Evolutionary conservation across 2,888 invertebrate genomes (phyloP).

Genomic region (Zygogramma bicolorata): DNA sequence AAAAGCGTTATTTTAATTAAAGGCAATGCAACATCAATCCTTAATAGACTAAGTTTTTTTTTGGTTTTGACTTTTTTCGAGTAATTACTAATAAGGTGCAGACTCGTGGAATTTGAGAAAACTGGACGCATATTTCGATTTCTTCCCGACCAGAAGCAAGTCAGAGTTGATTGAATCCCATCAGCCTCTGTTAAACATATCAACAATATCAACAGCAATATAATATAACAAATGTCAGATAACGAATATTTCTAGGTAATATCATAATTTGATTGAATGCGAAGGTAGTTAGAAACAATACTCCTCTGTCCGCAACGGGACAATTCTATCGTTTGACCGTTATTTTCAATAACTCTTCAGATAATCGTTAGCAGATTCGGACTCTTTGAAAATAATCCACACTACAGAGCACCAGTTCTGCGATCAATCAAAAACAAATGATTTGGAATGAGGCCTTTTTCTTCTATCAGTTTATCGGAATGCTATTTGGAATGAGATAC

Average conservation of each 20-base stretch:
- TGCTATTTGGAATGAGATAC: constrained; percentile 60
- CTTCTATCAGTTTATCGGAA: constrained; percentile 46
- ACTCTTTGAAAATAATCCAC: constrained; percentile 43
- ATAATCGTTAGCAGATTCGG: neutral
- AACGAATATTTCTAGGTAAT: constrained; percentile 56
- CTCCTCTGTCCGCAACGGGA: neutral
- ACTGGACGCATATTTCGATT: neutral
- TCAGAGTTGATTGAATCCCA: constrained; percentile 50
- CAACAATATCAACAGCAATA: constrained; percentile 65
- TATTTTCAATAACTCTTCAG: neutral
- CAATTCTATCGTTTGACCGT: neutral
- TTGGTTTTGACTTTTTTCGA: constrained; percentile 44
- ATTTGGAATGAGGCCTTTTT: constrained; percentile 53
- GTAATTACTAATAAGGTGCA: constrained; percentile 49
- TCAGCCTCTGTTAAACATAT: constrained; percentile 57
- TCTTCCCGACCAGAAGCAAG: constrained; percentile 37
- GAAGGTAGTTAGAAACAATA: constrained; percentile 17
- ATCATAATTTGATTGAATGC: constrained; percentile 53
- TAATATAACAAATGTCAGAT: constrained; percentile 65
- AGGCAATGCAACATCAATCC: constrained; percentile 57
- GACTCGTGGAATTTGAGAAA: constrained; percentile 21
- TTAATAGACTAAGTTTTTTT: constrained; percentile 50
- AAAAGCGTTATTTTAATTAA: constrained; percentile 55
- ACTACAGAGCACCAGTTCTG: constrained; percentile 60
- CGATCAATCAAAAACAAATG: constrained; percentile 42